Conservation (phyloP, 2,888 invertebrate genomes). For the Meliscaeva auricollis region DNA sequence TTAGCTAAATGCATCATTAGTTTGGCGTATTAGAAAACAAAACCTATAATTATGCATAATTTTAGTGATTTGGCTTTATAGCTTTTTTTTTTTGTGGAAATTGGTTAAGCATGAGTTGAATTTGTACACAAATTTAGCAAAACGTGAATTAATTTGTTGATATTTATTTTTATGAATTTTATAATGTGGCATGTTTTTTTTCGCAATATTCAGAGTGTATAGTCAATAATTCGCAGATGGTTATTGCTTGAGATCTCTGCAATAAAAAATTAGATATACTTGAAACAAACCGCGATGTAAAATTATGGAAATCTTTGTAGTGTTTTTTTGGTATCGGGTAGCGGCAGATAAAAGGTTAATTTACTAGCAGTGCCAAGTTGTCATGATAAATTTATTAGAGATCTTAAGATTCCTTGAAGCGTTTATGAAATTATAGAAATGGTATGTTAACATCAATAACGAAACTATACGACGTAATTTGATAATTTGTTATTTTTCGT, state of each 20-base stretch:
- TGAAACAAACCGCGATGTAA: neutral
- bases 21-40: neutral
- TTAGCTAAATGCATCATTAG: neutral
- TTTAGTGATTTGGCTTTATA: neutral
- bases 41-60: constrained; percentile 7
- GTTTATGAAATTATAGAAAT: no score
- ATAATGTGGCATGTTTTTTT: neutral
- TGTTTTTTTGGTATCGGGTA: neutral
- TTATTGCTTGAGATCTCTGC: neutral
- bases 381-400: no score
- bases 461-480: no score
- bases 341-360: no score
- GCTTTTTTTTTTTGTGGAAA: neutral
- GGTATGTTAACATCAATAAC: no score
- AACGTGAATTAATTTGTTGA: neutral
- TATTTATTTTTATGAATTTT: neutral
- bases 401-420: no score
- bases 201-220: neutral
- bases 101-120: neutral
- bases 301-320: neutral
- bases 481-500: no score
- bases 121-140: neutral
- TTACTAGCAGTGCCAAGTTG: no score
- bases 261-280: no score
- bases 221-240: neutral